Conservation (phyloP, 2,797 vertebrate genomes). For the Halcyon badia region DNA sequence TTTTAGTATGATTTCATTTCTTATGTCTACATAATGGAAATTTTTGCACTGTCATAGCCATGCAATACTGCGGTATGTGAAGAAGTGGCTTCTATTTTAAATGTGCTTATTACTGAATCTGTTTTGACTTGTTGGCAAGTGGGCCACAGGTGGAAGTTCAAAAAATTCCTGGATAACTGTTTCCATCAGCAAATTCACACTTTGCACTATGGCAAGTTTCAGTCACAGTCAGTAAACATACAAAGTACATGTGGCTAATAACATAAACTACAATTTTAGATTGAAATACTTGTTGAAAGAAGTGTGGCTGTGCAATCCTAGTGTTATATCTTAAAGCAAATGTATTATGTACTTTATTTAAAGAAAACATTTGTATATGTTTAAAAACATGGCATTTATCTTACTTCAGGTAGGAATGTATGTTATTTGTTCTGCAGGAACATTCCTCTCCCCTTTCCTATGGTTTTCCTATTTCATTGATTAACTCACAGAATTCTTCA, state of each 20-base stretch:
- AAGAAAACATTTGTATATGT: neutral
- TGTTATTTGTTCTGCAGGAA: neutral
- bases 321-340: neutral
- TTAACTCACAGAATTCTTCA: neutral
- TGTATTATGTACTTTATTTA: neutral
- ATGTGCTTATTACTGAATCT: neutral
- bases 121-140: neutral
- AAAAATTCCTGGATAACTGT: neutral
- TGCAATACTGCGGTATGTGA: neutral
- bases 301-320: neutral
- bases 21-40: neutral
- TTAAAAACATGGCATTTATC: neutral
- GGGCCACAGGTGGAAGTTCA: neutral
- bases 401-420: neutral
- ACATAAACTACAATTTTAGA: neutral
- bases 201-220: neutral
- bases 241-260: accelerated
- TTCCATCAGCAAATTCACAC: neutral
- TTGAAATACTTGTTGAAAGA: neutral
- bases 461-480: neutral
- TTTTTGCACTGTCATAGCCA: neutral
- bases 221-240: neutral
- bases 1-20: neutral
- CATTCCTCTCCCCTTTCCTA: neutral
- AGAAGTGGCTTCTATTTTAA: neutral